Conservation (phyloP, 2,113 vertebrate species). For the Myotis lucifugus region DNA sequence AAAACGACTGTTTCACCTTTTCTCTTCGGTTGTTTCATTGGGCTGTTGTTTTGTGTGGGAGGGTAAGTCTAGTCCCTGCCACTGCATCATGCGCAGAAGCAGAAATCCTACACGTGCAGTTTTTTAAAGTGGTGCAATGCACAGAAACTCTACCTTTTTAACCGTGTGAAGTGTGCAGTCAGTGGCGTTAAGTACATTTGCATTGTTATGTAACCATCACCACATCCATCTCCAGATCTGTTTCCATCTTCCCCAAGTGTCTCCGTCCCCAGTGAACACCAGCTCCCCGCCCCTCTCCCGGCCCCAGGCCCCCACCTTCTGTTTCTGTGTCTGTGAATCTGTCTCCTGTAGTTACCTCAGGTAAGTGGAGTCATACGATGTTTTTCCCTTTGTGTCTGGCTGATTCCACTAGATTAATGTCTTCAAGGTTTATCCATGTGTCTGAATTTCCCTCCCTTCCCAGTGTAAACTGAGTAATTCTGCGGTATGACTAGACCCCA, state of each 20-base stretch:
- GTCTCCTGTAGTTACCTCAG: fast-evolving
- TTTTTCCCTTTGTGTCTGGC: neutral
- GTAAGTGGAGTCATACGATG: no score
- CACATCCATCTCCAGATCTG: fast-evolving
- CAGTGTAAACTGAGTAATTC: neutral
- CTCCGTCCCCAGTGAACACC: neutral
- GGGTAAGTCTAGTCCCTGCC: no score
- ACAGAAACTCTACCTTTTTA: no score
- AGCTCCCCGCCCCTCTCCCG: fast-evolving
- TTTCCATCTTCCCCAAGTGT: neutral
- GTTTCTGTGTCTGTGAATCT: neutral
- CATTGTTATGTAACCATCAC: fast-evolving
- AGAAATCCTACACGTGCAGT: neutral
- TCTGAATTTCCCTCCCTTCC: neutral
- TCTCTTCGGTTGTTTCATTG: neutral
- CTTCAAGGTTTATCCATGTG: neutral
- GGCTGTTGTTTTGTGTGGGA: neutral
- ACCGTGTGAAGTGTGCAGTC: no score
- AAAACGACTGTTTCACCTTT: fast-evolving
- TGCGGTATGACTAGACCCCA: fast-evolving
- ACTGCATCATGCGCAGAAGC: neutral
- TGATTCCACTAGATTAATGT: neutral
- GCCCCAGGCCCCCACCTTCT: no score
- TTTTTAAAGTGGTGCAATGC: neutral
- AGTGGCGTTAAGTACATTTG: no score